Evolutionary conservation across 2,797 vertebrate genomes (phyloP), one percentile per base, ranked within the genome.

Genomic region (Betta splendens): DNA sequence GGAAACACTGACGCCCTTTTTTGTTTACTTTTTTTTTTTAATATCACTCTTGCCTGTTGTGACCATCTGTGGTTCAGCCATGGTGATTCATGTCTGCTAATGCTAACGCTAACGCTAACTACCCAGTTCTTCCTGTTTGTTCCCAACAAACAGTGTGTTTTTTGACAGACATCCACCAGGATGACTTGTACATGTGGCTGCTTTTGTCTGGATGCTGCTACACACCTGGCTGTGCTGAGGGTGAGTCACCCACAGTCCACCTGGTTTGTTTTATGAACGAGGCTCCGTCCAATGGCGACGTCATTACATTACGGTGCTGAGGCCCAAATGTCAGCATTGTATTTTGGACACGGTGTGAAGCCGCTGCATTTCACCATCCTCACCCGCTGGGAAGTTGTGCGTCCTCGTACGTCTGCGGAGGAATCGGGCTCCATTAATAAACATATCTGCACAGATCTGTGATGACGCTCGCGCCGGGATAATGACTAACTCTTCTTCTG

Each of bases 401-500:
- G 13, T 52, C 43, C 54, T 11, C 35, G 11, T 29, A 36, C 23
- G 3, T 47, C 63, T 49, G 46, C 15, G 68, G 64, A 49, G 20
- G 43, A 56, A 47, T 48, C 51, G 13, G 35, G n/a, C 11, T 55
- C 52, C 39, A 59, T 74, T 65, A 80, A n/a, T n/a, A n/a, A n/a
- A 45, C 46, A 47, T 68, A 53, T 77, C 48, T 51, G 10, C 54
- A 44, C 78, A 63, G 70, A 52, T 28, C 39, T n/a, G 64, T 48
- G 66, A 78, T 83, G 82, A 84, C 38, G 72, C 46, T 55, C 28
- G 9, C 21, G 16, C 3, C 0, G 37, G 49, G 45, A 62, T 69
- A 76, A 79, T 83, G 75, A 83, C 75, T 75, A 82, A 76, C 52
- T 71, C 72, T 18, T 53, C 49, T 63, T 38, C 58, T 57, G 45